phyloP scores from a whole-genome alignment of 2,113 vertebrate genomes.

The Alectura lathami region DNA sequence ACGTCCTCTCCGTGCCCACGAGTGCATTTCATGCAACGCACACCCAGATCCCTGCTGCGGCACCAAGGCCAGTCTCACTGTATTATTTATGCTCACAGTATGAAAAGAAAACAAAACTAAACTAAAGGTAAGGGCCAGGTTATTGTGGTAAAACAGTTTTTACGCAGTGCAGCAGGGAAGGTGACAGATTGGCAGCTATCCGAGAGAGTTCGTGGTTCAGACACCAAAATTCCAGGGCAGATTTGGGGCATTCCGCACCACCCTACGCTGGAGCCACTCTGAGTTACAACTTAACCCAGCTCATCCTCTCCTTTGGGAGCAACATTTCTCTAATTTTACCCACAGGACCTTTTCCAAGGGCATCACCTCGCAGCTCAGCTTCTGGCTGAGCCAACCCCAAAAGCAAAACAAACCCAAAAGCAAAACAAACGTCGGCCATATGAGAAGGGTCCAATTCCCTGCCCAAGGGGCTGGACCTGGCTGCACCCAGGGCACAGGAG shows the following conservation, averaged over 20 bases:
- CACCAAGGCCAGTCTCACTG: rapidly evolving
- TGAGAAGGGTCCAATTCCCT: background rate
- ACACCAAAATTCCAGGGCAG: background rate
- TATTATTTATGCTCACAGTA: background rate
- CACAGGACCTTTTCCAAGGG: background rate
- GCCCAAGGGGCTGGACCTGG: background rate
- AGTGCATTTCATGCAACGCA: rapidly evolving
- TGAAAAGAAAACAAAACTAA: background rate
- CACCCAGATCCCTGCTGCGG: background rate
- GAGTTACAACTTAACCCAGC: background rate
- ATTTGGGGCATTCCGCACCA: background rate
- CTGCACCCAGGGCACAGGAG: background rate
- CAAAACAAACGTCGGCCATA: rapidly evolving
- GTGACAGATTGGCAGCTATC: background rate
- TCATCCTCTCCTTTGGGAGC: background rate
- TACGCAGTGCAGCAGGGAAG: background rate
- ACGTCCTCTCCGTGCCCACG: rapidly evolving
- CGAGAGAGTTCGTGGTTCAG: background rate
- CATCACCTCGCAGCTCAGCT: background rate
- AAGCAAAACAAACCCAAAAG: background rate
- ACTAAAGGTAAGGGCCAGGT: background rate
- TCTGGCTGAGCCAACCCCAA: background rate
- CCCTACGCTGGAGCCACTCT: background rate
- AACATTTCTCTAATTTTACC: background rate
- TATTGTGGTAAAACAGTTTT: background rate